Evolutionary conservation across 2,797 vertebrate species (phyloP).

Genomic region (Gymnoscopelus braueri): DNA sequence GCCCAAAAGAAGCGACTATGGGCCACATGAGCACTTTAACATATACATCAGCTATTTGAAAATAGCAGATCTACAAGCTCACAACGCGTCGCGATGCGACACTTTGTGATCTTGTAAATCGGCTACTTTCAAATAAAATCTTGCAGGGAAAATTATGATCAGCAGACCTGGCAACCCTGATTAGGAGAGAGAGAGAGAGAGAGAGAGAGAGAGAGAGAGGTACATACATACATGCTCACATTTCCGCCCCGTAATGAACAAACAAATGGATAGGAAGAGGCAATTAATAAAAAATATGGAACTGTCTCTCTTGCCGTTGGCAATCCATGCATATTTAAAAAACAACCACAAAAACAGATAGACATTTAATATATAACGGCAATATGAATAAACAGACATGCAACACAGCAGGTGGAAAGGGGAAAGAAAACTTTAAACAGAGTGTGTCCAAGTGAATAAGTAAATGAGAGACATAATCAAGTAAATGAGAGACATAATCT

Average conservation of each 20-base stretch:
- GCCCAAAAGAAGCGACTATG: too few relatives aligned
- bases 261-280: constrained; percentile 31
- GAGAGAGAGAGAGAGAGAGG: neutral
- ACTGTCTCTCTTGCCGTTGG: constrained; percentile 25
- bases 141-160: too few relatives aligned
- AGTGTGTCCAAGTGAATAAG: too few relatives aligned
- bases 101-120: too few relatives aligned
- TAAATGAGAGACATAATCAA: too few relatives aligned
- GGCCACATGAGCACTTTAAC: too few relatives aligned
- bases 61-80: too few relatives aligned
- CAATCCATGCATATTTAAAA: constrained; percentile 17
- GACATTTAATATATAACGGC: constrained; percentile 2
- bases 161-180: too few relatives aligned
- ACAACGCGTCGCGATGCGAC: too few relatives aligned
- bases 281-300: constrained; percentile 38
- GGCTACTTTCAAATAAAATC: too few relatives aligned
- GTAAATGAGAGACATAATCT: too few relatives aligned
- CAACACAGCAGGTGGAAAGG: neutral
- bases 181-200: constrained; percentile 12
- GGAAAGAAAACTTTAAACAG: neutral
- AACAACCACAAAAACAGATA: constrained; percentile 22
- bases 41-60: too few relatives aligned
- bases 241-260: constrained; percentile 18
- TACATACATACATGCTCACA: neutral
- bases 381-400: constrained; percentile 4